Base-by-base conservation (phyloP, 2,797 vertebrate species). In the Silurus aristotelis region DNA sequence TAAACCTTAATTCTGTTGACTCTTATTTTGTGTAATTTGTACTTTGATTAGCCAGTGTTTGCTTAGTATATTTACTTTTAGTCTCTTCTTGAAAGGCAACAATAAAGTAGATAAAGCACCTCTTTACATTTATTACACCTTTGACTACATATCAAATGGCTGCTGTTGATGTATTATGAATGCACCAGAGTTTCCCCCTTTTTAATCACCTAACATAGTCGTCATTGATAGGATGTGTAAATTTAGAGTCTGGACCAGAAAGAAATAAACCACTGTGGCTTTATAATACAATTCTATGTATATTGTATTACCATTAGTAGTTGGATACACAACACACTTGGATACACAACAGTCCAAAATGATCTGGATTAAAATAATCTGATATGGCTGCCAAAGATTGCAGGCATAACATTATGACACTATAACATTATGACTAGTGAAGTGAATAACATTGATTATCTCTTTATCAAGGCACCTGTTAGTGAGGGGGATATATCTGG, bases 231-330 rank as follows among this genome's bases (percentile, higher is more conserved):
- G 43, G 22, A 75, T 75, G 52, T 27, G 73, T 75, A 15, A 56
- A 76, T 76, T 14, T 75, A 27, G 7, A 55, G n/a, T 75, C 72
- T 55, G n/a, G n/a, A 13, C 48, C 52, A 76, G n/a, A 58, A 76
- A 56, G 52, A 75, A 75, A 55, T 75, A 38, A 14, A 27, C 14
- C 3, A 19, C n/a, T 75, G 38, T 72, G 67, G 7, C 38, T 15
- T 52, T 73, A 7, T 25, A 43, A 70, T 25, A 52, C 46, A 73
- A 25, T 52, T 15, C 13, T 73, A 2, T 25, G 2, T n/a, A 73
- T 73, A 22, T 73, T 73, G 14, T 73, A 15, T 52, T 5, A 15
- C 17, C 31, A 70, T 20, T 43, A 8, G 1, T 38, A 17, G 27
- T 15, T 70, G 17, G 17, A 20, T 70, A 3, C 8, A 25, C 46